phyloP scores from a whole-genome alignment of 2,113 vertebrate genomes.

The Sander vitreus region DNA sequence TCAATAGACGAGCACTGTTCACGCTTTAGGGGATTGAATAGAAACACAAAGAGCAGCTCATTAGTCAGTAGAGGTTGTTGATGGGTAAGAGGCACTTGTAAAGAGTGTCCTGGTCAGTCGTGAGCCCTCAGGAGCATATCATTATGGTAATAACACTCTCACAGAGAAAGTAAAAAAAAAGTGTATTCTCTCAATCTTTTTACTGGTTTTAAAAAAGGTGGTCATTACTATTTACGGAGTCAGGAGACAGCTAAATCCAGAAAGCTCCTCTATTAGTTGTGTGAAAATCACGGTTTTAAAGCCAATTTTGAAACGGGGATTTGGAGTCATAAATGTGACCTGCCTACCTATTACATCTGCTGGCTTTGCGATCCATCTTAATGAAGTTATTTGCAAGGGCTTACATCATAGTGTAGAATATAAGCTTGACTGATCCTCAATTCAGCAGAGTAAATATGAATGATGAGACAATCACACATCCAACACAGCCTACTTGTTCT shows the following conservation, averaged over 20 bases:
- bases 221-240: constrained; percentile 6
- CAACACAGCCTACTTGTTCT: constrained; percentile 34
- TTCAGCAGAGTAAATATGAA: constrained; percentile 72
- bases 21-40: constrained; percentile 30
- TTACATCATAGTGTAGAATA: constrained; percentile 56
- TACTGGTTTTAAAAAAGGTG: constrained; percentile 14
- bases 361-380: constrained; percentile 57
- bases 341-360: constrained; percentile 37
- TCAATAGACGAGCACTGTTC: constrained; percentile 12
- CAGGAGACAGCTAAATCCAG: neutral
- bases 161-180: neutral
- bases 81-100: constrained; percentile 41
- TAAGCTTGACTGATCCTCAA: constrained; percentile 69
- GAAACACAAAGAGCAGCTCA: constrained; percentile 16
- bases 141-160: constrained; percentile 34
- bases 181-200: constrained; percentile 7
- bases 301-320: constrained; percentile 46
- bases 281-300: constrained; percentile 48
- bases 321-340: constrained; percentile 38
- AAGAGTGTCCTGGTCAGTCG: neutral
- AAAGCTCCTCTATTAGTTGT: neutral
- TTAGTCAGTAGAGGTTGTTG: constrained; percentile 5
- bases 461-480: constrained; percentile 57
- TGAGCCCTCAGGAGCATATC: constrained; percentile 11
- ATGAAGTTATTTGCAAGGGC: constrained; percentile 65